Evolutionary conservation across 1,140 invertebrate genomes (phyloP).

Genomic region (Cyphomyrmex costatus): DNA sequence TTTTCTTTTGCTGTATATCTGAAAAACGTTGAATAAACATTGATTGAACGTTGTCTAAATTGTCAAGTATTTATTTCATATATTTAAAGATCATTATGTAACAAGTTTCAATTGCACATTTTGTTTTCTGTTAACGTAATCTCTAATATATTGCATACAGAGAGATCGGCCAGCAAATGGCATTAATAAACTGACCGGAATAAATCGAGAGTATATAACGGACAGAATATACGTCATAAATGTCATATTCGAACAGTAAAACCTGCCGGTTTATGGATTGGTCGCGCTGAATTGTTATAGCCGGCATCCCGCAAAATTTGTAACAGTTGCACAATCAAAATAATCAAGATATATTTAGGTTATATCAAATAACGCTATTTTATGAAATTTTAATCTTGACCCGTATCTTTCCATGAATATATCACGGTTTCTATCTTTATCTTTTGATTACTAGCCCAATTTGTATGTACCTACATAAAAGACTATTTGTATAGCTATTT

Average conservation of each 20-base stretch:
- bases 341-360: slow-evolving; percentile 8
- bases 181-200: slow-evolving; percentile 55
- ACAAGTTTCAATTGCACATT: slow-evolving; percentile 13
- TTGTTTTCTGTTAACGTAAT: slow-evolving; percentile 11
- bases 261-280: slow-evolving; percentile 18
- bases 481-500: background rate
- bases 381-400: background rate
- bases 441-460: background rate
- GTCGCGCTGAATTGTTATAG: slow-evolving; percentile 19
- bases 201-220: slow-evolving; percentile 52
- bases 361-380: background rate
- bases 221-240: slow-evolving; percentile 35
- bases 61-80: background rate
- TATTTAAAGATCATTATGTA: background rate
- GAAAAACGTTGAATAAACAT: no score
- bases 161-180: slow-evolving; percentile 9
- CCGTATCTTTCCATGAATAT: background rate
- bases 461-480: background rate
- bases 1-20: background rate
- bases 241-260: slow-evolving; percentile 44
- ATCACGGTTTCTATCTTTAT: background rate
- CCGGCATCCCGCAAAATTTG: background rate
- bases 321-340: background rate
- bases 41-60: background rate
- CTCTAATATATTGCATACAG: slow-evolving; percentile 19